Conservation (phyloP, 2,113 vertebrate genomes). For the Otocyon megalotis region DNA sequence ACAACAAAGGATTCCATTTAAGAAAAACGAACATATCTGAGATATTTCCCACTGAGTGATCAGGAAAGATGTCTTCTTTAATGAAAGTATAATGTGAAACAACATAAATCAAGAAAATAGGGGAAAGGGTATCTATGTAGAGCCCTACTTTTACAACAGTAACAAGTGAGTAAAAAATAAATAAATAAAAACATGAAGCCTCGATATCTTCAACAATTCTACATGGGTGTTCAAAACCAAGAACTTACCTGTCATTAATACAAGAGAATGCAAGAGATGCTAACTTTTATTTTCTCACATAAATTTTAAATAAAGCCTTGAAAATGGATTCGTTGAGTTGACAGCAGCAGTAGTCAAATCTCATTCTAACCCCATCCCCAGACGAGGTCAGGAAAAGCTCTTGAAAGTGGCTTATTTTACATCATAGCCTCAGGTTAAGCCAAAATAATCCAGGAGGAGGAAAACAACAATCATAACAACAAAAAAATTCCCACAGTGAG, state of each 20-base stretch:
- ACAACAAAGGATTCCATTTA: slow-evolving; percentile 49
- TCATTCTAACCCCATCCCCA: slow-evolving; percentile 57
- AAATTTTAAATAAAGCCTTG: slow-evolving; percentile 45
- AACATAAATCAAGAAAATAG: neutral
- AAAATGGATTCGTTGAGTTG: slow-evolving; percentile 41
- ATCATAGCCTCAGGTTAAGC: slow-evolving; percentile 76
- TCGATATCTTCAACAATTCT: slow-evolving; percentile 17
- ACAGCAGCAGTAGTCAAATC: slow-evolving; percentile 34
- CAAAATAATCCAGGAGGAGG: slow-evolving; percentile 82
- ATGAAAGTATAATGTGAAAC: neutral
- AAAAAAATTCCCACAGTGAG: slow-evolving; percentile 87
- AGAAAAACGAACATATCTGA: slow-evolving; percentile 2
- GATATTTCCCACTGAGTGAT: neutral
- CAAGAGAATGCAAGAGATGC: neutral
- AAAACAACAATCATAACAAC: slow-evolving; percentile 82
- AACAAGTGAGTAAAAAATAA: neutral
- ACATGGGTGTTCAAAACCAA: neutral
- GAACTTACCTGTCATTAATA: neutral
- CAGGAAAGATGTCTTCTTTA: neutral
- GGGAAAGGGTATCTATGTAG: neutral
- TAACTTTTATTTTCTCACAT: slow-evolving; percentile 28
- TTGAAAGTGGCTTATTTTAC: slow-evolving; percentile 65
- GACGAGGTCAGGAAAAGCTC: slow-evolving; percentile 58
- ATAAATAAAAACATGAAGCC: neutral
- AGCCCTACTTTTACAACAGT: neutral